Conservation (phyloP, 2,113 vertebrate species). For the Phalacrocorax brasilianus region DNA sequence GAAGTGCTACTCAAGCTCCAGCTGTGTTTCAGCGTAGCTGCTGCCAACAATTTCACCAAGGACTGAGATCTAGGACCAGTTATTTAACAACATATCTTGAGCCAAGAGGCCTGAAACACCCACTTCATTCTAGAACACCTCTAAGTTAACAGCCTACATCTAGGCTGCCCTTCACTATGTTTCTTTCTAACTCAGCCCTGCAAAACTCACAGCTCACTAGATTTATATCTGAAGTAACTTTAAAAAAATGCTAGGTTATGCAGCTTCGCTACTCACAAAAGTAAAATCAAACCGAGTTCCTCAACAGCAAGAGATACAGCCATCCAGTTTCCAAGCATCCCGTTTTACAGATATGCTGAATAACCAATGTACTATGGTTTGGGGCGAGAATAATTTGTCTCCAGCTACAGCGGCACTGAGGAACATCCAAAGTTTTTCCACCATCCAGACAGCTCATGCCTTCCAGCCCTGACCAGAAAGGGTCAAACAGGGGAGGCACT, state of each 20-base stretch:
- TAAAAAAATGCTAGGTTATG: neutral
- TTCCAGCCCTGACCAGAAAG: neutral
- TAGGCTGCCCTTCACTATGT: neutral
- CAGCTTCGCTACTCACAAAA: neutral
- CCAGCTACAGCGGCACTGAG: neutral
- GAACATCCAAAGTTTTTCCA: neutral
- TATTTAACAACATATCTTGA: neutral
- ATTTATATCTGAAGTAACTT: neutral
- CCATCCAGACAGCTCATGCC: neutral
- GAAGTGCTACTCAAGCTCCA: neutral
- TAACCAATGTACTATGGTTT: neutral
- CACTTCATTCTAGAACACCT: neutral
- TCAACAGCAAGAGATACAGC: neutral
- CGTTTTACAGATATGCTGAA: neutral
- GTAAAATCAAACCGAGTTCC: neutral
- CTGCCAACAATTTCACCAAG: neutral
- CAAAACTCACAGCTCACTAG: neutral
- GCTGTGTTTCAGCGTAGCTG: accelerated
- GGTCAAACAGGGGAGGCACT: neutral
- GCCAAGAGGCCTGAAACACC: neutral
- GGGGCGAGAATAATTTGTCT: neutral
- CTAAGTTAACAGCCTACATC: neutral
- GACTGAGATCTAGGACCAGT: neutral
- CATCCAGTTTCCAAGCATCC: neutral
- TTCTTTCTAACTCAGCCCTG: neutral